Evolutionary conservation across 2,888 invertebrate species (phyloP), one percentile per base, ranked within the genome.

Genomic region (Melieria crassipennis): DNA sequence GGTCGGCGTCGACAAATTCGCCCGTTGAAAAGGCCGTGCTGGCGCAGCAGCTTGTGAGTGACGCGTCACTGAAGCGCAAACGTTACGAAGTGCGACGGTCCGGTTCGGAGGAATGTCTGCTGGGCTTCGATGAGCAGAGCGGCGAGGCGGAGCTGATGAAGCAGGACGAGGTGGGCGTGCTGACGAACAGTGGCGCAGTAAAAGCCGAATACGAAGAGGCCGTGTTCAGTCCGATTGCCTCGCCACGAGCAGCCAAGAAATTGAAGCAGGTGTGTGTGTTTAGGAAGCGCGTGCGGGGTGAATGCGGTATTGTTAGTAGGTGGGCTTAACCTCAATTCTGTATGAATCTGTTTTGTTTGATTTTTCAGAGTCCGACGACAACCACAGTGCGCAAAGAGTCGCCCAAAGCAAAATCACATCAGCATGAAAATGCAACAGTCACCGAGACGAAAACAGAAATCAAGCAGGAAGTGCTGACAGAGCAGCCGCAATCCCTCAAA

Each of bases 61-160:
- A 73, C 64, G 48, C 72, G 43, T 55, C 75, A 52, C 65, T 73
- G 7, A 78, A 78, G 56, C 73, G 78, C 30, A 77, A 75, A 64
- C 75, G 76, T 4, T 78, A 75, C 50, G 71, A 74, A 50, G 62
- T 78, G 7, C 73, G 73, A 3, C 68, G 76, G 9, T 79, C 78
- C 4, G 76, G 75, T 10, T 79, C 78, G 3, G 74, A 74, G 60
- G 78, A 78, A 7, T 79, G 72, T 55, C 61, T 79, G n/a, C 58
- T 79, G n/a, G 78, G 78, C 7, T 79, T 79, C 55, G 78, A 79
- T 71, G 78, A 79, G 57, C 52, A 70, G 45, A 79, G 75, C 52
- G 78, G 78, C 5, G 75, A 79, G 68, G 75, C 77, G 4, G 72
- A 74, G 52, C 64, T 76, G 13, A 71, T 77, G 5, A 76, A 78